Base-by-base conservation (phyloP, 2,113 vertebrate genomes). In the Piprites chloris region DNA sequence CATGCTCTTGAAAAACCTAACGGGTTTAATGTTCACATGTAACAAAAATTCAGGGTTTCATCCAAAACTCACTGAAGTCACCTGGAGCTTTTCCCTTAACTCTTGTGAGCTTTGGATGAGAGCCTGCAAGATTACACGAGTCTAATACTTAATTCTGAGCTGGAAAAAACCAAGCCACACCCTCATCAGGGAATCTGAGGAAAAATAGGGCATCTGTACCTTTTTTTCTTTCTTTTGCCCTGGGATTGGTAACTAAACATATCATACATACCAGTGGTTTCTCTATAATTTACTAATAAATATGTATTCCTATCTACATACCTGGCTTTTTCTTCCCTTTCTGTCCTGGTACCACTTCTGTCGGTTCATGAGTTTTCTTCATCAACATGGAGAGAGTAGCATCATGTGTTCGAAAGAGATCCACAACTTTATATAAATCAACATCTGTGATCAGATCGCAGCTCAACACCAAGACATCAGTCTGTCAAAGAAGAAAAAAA, bases 391-490 rank as follows among this genome's bases (percentile, higher is more conserved):
- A 98, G 19, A 99, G 97, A 13, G 99, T 99, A 89, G 99, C 99
- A 87, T 99, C 98, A 85, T 99, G 99, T 41, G 99, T 99, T 76
- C 99, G 98, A 91, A 99, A 99, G 74, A 99, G 98, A 95, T 99
- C 99, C n/a, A 99, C 99, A 65, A 99, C 99, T 93, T 99, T 98
- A 42, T 99, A 99, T 66, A 99, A 98, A 20, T 99, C 99, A 81
- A 99, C 98, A 63, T 99, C 99, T 52, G 99, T 99, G 95, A 99
- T 99, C 74, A 99, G 97, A 96, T 99, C 99, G 85, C 99, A 99
- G 96, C 99, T 99, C 95, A 99, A 84, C 85, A 99, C 98, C 96
- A 99, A 96, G 74, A 99, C 96, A 95, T 99, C 99, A 15, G 99
- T 99, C 99, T 99, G 98, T 55, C 52, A 97, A 72, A 85, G 92